Base-by-base conservation (phyloP, 1,140 invertebrate species). In the Lordiphosa mommai region DNA sequence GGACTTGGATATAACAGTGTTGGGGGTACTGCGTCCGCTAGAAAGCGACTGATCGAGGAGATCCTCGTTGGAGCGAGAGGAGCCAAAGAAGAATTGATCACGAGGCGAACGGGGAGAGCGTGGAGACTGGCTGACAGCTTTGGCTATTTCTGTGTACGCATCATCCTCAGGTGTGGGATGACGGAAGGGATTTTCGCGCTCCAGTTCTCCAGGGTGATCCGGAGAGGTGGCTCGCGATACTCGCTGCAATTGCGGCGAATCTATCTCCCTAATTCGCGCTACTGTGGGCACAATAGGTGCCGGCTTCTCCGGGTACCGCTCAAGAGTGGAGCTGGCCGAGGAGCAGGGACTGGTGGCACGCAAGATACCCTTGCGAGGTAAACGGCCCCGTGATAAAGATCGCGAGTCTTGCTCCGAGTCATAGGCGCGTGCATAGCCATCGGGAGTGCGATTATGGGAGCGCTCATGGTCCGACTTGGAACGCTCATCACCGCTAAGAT, bases 101-200 rank as follows among this genome's bases (percentile, higher is more conserved):
- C 79, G 58, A 0, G 56, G 34, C 5, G 65, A 33, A 7, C 65
- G 76, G 0, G 84, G 69, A 0, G 84, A 73, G 2, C 77, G 59
- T 0, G 86, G 86, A 3, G 87, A 87, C 37, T 55, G 66, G 17
- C 63, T 88, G 20, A 88, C 67, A 0, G 73, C 79, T 40, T 74
- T 87, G 37, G 87, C 87, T 34, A 88, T 66, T 17, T 72, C 48
- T 4, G 87, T 88, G 36, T 88, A 88, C 10, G 80, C 82, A 47
- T 88, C 87, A 16, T 70, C 61, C 2, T 61, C 47, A 17, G 52
- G 4, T 5, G 66, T 30, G 10, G 66, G 55, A 23, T 73, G 48
- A 0, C 82, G 72, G 61, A 89, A 89, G 7, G 88, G 88, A 74
- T 89, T 89, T 16, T 89, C 88, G 0, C 79, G 69, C 34, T 89